A percentile compares a stretch with the other conserved stretches of the same genome.
Evolutionary conservation across 1,140 invertebrate species (phyloP).

Genomic region (Meloidogyne chitwoodi): DNA sequence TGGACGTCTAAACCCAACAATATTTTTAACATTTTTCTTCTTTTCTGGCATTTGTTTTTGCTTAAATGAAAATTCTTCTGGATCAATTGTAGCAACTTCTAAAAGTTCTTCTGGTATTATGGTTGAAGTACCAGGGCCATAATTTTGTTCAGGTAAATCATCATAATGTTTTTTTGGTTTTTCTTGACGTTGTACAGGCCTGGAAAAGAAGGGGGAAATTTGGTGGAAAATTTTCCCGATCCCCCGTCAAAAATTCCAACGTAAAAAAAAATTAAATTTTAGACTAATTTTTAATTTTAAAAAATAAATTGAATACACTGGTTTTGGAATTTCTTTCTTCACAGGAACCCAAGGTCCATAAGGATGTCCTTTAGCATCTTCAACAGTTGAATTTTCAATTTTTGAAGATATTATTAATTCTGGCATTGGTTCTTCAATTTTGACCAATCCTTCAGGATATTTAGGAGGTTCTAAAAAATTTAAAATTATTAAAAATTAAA

Average conservation of each 20-base stretch:
- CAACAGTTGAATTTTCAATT: not conserved
- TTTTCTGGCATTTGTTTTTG: not conserved
- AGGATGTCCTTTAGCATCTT: not conserved
- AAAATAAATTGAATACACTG: constrained; percentile 13
- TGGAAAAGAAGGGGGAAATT: not conserved
- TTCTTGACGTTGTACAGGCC: not conserved
- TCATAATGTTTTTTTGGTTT: constrained; percentile 12
- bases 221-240: not conserved
- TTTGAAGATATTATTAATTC: not conserved
- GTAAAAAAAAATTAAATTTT: too few species aligned
- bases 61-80: constrained; percentile 5
- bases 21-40: not conserved
- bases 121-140: not conserved
- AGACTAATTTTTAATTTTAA: not conserved
- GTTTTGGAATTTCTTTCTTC: constrained; percentile 14
- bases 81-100: constrained; percentile 8
- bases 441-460: constrained; percentile 11
- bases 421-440: not conserved
- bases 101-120: constrained; percentile 10
- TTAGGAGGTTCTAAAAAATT: not conserved
- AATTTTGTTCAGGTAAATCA: constrained; percentile 11
- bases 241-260: too few species aligned
- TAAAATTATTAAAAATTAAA: too few species aligned
- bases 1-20: not conserved
- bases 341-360: constrained; percentile 20